phyloP scores from a whole-genome alignment of 2,888 invertebrate genomes.

The Dasypogon diadema region DNA sequence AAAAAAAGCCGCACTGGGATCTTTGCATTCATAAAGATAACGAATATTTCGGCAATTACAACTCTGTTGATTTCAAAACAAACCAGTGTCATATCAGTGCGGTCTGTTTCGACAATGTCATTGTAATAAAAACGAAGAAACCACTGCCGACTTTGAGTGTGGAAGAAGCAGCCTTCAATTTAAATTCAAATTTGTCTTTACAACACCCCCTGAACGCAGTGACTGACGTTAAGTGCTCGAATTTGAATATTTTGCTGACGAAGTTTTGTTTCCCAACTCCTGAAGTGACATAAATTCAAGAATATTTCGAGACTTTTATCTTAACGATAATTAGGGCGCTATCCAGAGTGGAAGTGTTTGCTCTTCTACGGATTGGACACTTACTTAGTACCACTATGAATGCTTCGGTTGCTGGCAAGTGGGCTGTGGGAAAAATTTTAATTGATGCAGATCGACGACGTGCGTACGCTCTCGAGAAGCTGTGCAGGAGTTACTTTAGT shows the following conservation, averaged over 20 bases:
- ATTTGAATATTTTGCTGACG: constrained; percentile 36
- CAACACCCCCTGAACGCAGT: background rate
- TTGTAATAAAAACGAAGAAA: constrained; percentile 11
- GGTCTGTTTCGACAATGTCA: background rate
- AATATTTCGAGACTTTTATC: constrained; percentile 26
- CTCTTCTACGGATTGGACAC: constrained; percentile 18
- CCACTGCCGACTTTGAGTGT: background rate
- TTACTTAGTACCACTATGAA: constrained; percentile 26
- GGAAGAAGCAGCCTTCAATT: background rate
- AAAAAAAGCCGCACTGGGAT: background rate
- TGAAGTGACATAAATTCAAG: constrained; percentile 6
- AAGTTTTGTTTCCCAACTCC: constrained; percentile 16
- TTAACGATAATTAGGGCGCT: constrained; percentile 32
- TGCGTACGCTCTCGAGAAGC: constrained; percentile 1
- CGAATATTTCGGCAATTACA: background rate
- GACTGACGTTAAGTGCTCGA: constrained; percentile 9
- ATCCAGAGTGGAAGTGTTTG: constrained; percentile 26
- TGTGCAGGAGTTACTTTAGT: background rate
- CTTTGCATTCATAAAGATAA: background rate
- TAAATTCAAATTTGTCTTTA: constrained; percentile 14
- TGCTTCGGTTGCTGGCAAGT: constrained; percentile 5
- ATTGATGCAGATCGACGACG: background rate
- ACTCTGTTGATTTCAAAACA: no score
- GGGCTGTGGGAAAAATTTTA: constrained; percentile 31
- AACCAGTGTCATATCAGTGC: background rate